A percentile compares a stretch with the other conserved stretches of the same genome.
Evolutionary conservation across 2,888 invertebrate genomes (phyloP).

Genomic region (Caenorhabditis uteleia): DNA sequence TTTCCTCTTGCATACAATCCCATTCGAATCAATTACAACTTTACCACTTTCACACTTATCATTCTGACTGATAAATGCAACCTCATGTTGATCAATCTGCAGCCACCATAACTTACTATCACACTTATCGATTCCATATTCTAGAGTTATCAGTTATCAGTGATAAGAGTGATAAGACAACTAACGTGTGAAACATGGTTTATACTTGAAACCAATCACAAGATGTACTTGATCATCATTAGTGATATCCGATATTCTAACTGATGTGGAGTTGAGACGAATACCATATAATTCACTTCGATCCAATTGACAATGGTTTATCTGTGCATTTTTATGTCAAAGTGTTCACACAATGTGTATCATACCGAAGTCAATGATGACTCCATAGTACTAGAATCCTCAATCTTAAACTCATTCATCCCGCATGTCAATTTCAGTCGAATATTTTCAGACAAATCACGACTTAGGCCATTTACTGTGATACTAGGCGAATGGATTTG

Average conservation of each 20-base stretch:
- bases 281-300: conserved; percentile 10
- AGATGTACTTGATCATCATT: conserved; percentile 12
- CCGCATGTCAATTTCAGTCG: conserved; percentile 19
- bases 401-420: conserved; percentile 8
- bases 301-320: conserved; percentile 15
- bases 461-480: conserved; percentile 8
- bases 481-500: not conserved
- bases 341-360: not conserved
- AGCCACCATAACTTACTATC: conserved; percentile 18
- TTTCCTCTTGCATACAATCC: conserved; percentile 11
- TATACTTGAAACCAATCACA: conserved; percentile 8
- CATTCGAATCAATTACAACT: conserved; percentile 1
- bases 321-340: conserved; percentile 2
- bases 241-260: conserved; percentile 1
- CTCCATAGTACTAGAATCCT: conserved; percentile 1
- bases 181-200: conserved; percentile 5
- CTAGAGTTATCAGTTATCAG: no score
- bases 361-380: conserved; percentile 10
- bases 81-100: conserved; percentile 8
- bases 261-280: conserved; percentile 9
- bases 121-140: conserved; percentile 14
- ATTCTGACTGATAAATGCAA: conserved; percentile 3
- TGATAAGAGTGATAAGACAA: not conserved
- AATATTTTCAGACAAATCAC: conserved; percentile 4
- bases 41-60: conserved; percentile 21